Evolutionary conservation across 2,888 invertebrate genomes (phyloP), one percentile per base, ranked within the genome.

Genomic region (Dryomyza anilis): DNA sequence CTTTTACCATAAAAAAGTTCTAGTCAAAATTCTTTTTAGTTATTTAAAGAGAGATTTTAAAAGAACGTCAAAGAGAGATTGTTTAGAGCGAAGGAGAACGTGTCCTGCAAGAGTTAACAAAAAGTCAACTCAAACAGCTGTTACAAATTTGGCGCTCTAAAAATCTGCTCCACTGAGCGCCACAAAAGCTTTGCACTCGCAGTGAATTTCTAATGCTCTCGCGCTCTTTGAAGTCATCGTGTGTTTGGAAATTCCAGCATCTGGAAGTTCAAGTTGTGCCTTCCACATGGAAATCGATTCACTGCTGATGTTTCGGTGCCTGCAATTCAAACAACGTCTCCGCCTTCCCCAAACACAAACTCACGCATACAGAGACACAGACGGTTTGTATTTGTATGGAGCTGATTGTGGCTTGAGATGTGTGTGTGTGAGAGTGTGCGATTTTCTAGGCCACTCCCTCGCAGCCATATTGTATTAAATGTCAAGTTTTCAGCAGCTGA

Each of bases 361-460:
- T 29, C 21, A 33, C n/a, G 12, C 36, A 30, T 33, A 16, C 33
- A 14, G 19, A 36, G 14, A 5, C 25, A 53, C 33, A 36, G 25
- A 21, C n/a, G n/a, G n/a, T n/a, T n/a, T 48, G 29, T 48, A 16
- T 21, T 58, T 43, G 19, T 6, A 33, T 29, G 10, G n/a, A 55
- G 19, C 4, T 5, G 33, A 16, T 3, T 33, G 33, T 55, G 16
- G n/a, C 14, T 10, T 30, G 25, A 14, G 33, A 19, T 19, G 29
- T 55, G 46, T 53, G n/a, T 25, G 23, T 50, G n/a, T 23, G 33
- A 46, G 21, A 16, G 19, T 56, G 55, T 39, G 30, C 57, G 61
- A n/a, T n/a, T n/a, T 16, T 33, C 64, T 61, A 78, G 72, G 78
- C 81, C 81, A 82, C 81, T 78, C 81, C 81, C 77, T 77, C 82